Percentiles rank a stretch among this genome's conserved stretches.
Evolutionary conservation across 2,113 vertebrate species (phyloP).

Genomic region (Felis catus): F.catus_Fca126_mat1.0 CM031411.1:21413001-21413500

Average conservation of each 20-base stretch:
- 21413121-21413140: neutral
- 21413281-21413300: neutral
- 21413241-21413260: conserved; percentile 8
- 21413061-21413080: no score
- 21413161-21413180: neutral
- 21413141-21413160: neutral
- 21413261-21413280: neutral
- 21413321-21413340: no score
- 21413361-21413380: neutral
- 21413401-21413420: no score
- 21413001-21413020: neutral
- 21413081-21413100: no score
- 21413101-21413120: no score
- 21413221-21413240: neutral
- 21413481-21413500: neutral
- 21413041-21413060: neutral
- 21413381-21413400: no score
- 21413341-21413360: no score
- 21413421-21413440: neutral
- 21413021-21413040: neutral
- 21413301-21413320: neutral
- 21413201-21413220: neutral
- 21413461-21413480: neutral
- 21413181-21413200: neutral
- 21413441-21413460: neutral